phyloP scores from a whole-genome alignment of 2,113 vertebrate species.

The Pholis gunnellus region DNA sequence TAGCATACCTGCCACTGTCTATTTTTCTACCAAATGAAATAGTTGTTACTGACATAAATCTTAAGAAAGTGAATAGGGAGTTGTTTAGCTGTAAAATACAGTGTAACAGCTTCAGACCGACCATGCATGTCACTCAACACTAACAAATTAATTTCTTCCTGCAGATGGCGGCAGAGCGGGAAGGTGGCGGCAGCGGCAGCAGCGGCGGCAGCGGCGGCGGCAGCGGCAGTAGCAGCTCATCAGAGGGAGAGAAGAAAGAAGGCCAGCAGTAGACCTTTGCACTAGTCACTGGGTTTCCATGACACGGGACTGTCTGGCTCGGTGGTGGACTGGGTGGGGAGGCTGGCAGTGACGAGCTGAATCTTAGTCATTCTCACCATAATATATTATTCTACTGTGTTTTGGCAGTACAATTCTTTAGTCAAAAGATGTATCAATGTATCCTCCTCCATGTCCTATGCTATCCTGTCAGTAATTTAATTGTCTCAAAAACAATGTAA shows the following conservation, averaged over 20 bases:
- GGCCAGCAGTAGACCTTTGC: conserved; percentile 90
- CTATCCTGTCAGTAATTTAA: conserved; percentile 71
- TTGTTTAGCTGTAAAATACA: not conserved
- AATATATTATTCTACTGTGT: conserved; percentile 86
- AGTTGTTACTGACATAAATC: not conserved
- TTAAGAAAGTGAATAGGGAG: not conserved
- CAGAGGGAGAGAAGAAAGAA: conserved; percentile 93
- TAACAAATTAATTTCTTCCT: conserved; percentile 16
- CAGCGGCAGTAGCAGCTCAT: conserved; percentile 85
- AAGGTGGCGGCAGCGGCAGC: conserved; percentile 82
- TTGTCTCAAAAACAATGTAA: conserved; percentile 24
- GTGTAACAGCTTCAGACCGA: not conserved
- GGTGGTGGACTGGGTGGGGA: conserved; percentile 46
- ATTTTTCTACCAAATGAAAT: not conserved
- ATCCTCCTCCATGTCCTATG: conserved; percentile 16
- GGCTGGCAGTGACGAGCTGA: conserved; percentile 75
- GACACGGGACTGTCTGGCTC: conserved; percentile 76
- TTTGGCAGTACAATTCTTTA: conserved; percentile 93
- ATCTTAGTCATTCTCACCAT: conserved; percentile 83
- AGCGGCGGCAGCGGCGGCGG: conserved; percentile 74
- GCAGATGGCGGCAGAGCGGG: conserved; percentile 97
- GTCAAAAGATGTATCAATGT: conserved; percentile 69
- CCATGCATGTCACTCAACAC: not conserved
- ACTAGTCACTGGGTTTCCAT: conserved; percentile 61
- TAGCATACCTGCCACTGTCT: not conserved